Evolutionary conservation across 1,140 invertebrate species (phyloP).

Genomic region (Anagrus nilaparvatae): DNA sequence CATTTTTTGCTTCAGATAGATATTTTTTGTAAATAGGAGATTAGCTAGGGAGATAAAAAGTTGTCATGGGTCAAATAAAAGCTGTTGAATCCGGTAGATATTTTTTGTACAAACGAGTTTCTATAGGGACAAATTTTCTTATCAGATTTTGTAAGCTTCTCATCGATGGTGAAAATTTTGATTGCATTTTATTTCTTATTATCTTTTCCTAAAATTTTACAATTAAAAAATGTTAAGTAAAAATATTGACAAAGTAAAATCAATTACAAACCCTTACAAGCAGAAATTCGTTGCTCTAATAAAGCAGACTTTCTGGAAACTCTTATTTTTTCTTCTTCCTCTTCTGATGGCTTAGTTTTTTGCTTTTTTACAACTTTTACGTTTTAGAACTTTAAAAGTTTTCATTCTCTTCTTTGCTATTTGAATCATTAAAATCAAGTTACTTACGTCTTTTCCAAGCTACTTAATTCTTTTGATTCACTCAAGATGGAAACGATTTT

Average conservation of each 20-base stretch:
- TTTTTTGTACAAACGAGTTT: too few relatives aligned
- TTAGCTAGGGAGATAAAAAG: too few relatives aligned
- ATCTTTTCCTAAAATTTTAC: conserved; percentile 24
- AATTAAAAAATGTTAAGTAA: too few relatives aligned
- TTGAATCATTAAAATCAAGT: conserved; percentile 20
- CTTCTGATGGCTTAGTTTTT: conserved; percentile 1
- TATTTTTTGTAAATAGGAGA: too few relatives aligned
- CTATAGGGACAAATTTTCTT: conserved; percentile 20
- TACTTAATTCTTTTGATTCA: too few relatives aligned
- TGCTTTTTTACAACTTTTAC: too few relatives aligned
- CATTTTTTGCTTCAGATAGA: too few relatives aligned
- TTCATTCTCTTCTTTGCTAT: conserved; percentile 5
- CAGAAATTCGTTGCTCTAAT: conserved; percentile 17
- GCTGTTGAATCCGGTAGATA: too few relatives aligned
- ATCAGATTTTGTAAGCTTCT: conserved; percentile 22
- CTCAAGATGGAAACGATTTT: too few relatives aligned
- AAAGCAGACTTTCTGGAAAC: conserved; percentile 9
- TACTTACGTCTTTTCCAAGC: conserved; percentile 21
- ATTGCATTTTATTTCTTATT: conserved; percentile 27
- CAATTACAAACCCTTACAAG: conserved; percentile 18
- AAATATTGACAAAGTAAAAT: too few relatives aligned
- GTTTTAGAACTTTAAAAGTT: neutral
- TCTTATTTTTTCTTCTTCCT: conserved; percentile 10
- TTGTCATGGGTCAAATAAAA: too few relatives aligned
- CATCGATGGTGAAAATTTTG: conserved; percentile 21